Conservation (phyloP, 2,113 vertebrate genomes). For the Nerophis lumbriciformis region DNA sequence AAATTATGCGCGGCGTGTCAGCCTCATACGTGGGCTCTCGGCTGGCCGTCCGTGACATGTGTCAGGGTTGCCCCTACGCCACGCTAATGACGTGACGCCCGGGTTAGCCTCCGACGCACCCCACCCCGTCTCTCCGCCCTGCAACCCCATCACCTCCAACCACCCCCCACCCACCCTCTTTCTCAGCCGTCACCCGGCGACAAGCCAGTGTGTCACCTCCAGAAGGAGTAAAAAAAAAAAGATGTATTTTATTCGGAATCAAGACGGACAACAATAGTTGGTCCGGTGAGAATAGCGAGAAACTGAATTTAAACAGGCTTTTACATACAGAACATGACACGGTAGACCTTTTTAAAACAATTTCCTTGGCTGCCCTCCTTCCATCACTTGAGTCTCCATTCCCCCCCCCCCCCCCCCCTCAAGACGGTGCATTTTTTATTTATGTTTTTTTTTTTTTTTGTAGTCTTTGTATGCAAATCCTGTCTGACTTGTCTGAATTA, state of each 20-base stretch:
- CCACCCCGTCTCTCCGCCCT: slow-evolving; percentile 35
- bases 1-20: slow-evolving; percentile 77
- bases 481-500: slow-evolving; percentile 71
- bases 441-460: slow-evolving; percentile 46
- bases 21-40: slow-evolving; percentile 66
- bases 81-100: slow-evolving; percentile 71
- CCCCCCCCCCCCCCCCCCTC: slow-evolving; percentile 30
- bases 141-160: slow-evolving; percentile 21
- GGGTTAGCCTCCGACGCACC: slow-evolving; percentile 57
- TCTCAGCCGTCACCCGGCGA: slow-evolving; percentile 45
- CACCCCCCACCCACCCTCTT: slow-evolving; percentile 18
- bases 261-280: slow-evolving; percentile 53
- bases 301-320: slow-evolving; percentile 1
- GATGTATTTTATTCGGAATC: slow-evolving; percentile 31
- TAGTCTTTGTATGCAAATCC: slow-evolving; percentile 74
- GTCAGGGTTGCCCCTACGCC: slow-evolving; percentile 70
- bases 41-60: slow-evolving; percentile 77
- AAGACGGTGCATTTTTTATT: slow-evolving; percentile 65
- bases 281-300: slow-evolving; percentile 10
- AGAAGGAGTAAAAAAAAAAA: slow-evolving; percentile 10
- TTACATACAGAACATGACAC: slow-evolving; percentile 39
- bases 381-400: slow-evolving; percentile 25
- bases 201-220: slow-evolving; percentile 66
- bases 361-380: slow-evolving; percentile 34
- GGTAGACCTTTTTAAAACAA: slow-evolving; percentile 51